A percentile compares a stretch with the other conserved stretches of the same genome.
These are phyloP conservation scores for Crotalus horridus DNA, from an alignment of 2,113 vertebrate genomes.

Conservation along the genomic window DNA sequence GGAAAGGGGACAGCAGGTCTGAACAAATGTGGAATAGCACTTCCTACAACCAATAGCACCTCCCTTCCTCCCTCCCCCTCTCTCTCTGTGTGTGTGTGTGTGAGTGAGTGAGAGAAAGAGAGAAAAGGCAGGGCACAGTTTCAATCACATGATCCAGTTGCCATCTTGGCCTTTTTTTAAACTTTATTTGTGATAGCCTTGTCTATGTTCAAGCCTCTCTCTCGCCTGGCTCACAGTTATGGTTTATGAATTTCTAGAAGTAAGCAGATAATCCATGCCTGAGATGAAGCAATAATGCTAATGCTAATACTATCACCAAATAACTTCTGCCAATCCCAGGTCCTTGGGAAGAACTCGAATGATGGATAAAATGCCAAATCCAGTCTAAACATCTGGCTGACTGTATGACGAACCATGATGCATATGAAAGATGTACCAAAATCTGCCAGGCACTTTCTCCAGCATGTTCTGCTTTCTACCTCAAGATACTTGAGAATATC, in stretches of 20 bases:
- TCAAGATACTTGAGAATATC: not conserved
- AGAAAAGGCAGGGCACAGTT: not conserved
- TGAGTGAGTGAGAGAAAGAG: not conserved
- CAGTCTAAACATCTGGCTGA: not conserved
- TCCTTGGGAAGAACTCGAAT: not conserved
- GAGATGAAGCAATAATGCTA: not conserved
- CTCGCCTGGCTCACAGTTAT: not conserved
- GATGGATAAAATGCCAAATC: not conserved
- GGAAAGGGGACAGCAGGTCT: not conserved
- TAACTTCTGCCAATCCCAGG: not conserved
- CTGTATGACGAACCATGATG: not conserved
- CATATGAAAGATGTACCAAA: not conserved
- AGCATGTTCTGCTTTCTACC: not conserved
- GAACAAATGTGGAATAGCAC: not conserved
- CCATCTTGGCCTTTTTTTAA: not conserved
- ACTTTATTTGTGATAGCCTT: not conserved
- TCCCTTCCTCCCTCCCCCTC: too few relatives aligned
- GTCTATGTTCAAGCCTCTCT: not conserved
- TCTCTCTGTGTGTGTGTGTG: too few relatives aligned
- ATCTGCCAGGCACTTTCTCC: not conserved
- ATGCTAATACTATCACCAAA: not conserved
- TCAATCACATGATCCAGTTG: not conserved
- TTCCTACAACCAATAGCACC: not conserved
- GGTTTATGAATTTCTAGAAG: not conserved
- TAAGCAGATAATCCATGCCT: not conserved